Conservation (phyloP, 2,113 vertebrate species). For the Scopus umbretta region DNA sequence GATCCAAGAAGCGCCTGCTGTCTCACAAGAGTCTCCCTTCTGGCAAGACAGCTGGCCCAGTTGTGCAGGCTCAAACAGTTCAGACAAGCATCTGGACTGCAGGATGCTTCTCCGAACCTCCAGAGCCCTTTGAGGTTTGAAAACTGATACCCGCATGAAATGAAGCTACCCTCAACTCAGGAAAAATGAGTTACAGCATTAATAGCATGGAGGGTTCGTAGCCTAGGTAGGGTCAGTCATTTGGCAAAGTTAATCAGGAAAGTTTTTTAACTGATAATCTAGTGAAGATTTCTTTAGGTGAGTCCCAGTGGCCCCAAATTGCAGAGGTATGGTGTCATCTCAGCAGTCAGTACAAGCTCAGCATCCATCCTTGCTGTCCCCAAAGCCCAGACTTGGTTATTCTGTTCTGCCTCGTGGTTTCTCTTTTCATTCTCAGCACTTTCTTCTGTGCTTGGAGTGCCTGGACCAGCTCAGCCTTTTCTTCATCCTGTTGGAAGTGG, state of each 20-base stretch:
- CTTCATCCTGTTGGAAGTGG: not conserved
- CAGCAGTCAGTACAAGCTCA: not conserved
- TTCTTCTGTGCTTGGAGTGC: not conserved
- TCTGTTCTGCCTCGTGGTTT: not conserved
- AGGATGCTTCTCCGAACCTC: slow-evolving; percentile 43
- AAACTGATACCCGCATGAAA: slow-evolving; percentile 36
- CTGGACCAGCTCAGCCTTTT: not conserved
- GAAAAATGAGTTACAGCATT: slow-evolving; percentile 29
- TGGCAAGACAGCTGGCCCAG: slow-evolving; percentile 1
- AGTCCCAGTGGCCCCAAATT: not conserved
- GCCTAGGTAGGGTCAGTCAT: not conserved
- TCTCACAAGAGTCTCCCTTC: not conserved
- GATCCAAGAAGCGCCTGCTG: not conserved
- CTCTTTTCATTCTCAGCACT: not conserved
- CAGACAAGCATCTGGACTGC: slow-evolving; percentile 24
- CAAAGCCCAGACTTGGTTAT: not conserved
- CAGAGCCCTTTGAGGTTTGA: slow-evolving; percentile 37
- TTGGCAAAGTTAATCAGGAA: not conserved
- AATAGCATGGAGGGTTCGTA: not conserved
- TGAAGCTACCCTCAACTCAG: slow-evolving; percentile 9
- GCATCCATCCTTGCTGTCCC: not conserved
- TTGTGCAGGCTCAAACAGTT: slow-evolving; percentile 24
- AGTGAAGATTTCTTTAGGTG: not conserved
- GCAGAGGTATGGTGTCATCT: not conserved
- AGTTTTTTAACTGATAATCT: not conserved